These are phyloP conservation scores for Clitarchus hookeri DNA, from an alignment of 2,888 invertebrate genomes.

Conservation along the genomic window DNA sequence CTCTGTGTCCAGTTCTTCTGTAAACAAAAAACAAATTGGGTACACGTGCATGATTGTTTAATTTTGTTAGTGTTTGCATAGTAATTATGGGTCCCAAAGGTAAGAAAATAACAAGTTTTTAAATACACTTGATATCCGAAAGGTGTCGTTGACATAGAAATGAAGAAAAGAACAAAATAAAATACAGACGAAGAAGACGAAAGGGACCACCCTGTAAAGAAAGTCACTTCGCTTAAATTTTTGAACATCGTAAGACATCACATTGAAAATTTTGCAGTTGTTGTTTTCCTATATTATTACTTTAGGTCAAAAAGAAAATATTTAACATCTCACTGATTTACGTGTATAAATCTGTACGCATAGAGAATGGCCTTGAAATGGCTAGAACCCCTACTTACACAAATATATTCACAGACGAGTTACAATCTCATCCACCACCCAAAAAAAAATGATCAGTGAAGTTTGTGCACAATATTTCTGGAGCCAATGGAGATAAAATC, in stretches of 20 bases:
- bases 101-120: no score
- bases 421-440: not conserved
- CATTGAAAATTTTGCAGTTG: slow-evolving; percentile 12
- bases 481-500: not conserved
- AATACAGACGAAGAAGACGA: no score
- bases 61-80: no score
- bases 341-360: slow-evolving; percentile 4
- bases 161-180: no score
- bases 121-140: no score
- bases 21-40: no score
- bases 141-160: no score
- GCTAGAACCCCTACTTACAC: not conserved
- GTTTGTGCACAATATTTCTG: not conserved
- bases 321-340: not conserved
- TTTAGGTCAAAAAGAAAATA: not conserved
- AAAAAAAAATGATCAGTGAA: not conserved
- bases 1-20: no score
- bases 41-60: no score
- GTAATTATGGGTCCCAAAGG: no score
- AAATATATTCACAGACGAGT: slow-evolving; percentile 12
- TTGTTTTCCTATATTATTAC: not conserved
- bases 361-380: not conserved
- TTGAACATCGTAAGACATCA: not conserved
- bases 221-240: not conserved
- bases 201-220: not conserved